phyloP scores from a whole-genome alignment of 2,113 vertebrate species.

The Psilopogon haemacephalus region DNA sequence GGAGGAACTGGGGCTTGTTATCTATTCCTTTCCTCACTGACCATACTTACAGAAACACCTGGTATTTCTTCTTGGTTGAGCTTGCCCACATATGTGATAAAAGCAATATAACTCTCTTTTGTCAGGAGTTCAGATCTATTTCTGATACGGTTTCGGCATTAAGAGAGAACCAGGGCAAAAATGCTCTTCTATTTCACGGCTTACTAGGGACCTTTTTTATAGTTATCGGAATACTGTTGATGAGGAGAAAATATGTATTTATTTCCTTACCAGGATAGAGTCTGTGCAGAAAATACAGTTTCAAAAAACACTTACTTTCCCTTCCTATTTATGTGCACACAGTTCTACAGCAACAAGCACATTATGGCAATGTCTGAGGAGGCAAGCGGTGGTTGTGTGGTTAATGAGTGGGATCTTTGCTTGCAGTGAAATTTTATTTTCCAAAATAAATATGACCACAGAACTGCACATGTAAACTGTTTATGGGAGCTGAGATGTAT shows the following conservation, averaged over 20 bases:
- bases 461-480: not conserved
- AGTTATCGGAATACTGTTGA: not conserved
- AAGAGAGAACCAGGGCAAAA: not conserved
- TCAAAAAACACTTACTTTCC: not conserved
- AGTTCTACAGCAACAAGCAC: not conserved
- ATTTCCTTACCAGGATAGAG: not conserved
- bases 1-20: not conserved
- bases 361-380: not conserved
- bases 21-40: not conserved
- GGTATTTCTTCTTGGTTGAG: not conserved
- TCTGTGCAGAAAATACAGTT: not conserved
- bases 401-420: conserved; percentile 7
- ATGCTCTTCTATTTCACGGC: not conserved
- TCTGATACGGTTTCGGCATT: not conserved
- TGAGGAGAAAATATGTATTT: not conserved
- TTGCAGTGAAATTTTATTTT: conserved; percentile 14
- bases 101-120: not conserved
- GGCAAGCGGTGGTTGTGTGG: not conserved
- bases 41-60: not conserved
- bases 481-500: not conserved
- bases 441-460: not conserved
- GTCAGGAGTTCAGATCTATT: conserved; percentile 5
- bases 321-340: not conserved
- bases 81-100: not conserved
- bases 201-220: not conserved